Conservation (phyloP, 2,888 invertebrate species). For the Cephus sareptanus region DNA sequence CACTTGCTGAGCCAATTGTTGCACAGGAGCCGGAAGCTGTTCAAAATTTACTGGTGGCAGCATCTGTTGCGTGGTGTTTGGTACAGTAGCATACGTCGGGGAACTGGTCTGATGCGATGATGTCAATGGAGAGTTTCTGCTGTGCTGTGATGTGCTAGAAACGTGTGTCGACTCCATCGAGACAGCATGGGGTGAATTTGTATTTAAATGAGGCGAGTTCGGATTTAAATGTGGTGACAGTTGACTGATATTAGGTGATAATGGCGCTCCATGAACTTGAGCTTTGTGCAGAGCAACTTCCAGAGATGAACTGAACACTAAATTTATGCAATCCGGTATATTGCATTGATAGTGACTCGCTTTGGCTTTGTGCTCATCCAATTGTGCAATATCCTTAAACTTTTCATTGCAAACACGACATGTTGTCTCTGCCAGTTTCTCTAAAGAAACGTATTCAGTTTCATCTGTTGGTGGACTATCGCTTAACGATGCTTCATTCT, state of each 20-base stretch:
- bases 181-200: conserved; percentile 43
- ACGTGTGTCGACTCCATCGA: conserved; percentile 43
- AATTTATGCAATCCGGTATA: conserved; percentile 57
- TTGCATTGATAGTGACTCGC: conserved; percentile 71
- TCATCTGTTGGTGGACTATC: conserved; percentile 46
- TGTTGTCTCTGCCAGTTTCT: conserved; percentile 71
- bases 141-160: conserved; percentile 33
- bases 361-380: conserved; percentile 70
- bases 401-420: conserved; percentile 74
- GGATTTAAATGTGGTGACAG: conserved; percentile 36
- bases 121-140: conserved; percentile 45
- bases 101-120: conserved; percentile 53
- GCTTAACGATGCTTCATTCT: conserved; percentile 43
- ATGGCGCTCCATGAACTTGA: conserved; percentile 54
- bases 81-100: conserved; percentile 47
- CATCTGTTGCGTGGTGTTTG: conserved; percentile 32
- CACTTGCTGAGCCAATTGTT: conserved; percentile 63
- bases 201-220: conserved; percentile 46
- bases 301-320: conserved; percentile 51
- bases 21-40: conserved; percentile 62
- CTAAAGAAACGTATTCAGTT: conserved; percentile 75
- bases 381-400: conserved; percentile 69
- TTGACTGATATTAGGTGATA: conserved; percentile 45
- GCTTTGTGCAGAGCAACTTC: conserved; percentile 57
- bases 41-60: conserved; percentile 60